Percentiles rank a stretch among this genome's conserved stretches.
Conservation (phyloP, 2,888 invertebrate species). For the Cheilosia impressa region DNA sequence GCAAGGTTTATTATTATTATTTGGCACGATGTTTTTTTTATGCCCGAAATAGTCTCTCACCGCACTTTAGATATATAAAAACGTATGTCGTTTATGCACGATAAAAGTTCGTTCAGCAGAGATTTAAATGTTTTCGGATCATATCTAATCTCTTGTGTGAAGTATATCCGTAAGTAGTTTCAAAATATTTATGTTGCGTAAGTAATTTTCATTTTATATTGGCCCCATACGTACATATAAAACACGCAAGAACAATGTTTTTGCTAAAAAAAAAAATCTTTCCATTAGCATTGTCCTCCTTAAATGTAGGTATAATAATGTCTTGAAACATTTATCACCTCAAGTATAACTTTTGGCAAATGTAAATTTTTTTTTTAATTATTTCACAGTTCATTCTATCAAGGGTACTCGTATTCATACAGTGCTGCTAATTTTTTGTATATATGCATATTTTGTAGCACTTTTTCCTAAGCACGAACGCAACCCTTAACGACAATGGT, state of each 20-base stretch:
- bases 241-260: no score
- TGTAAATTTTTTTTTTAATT: no score
- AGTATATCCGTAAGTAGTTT: conserved; percentile 34
- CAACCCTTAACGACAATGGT: not conserved
- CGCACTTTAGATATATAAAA: conserved; percentile 15
- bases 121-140: conserved; percentile 53
- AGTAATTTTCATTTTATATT: not conserved
- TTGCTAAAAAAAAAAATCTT: no score
- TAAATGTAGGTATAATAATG: no score
- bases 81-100: conserved; percentile 40
- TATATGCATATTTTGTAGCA: not conserved
- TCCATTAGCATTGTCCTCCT: no score
- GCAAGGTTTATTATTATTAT: conserved; percentile 36
- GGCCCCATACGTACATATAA: not conserved
- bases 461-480: not conserved
- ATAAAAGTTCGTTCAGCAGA: conserved; percentile 25
- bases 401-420: no score
- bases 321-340: no score
- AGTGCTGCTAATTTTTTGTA: not conserved
- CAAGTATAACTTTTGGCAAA: no score
- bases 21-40: conserved; percentile 16
- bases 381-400: no score
- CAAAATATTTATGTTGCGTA: conserved; percentile 34
- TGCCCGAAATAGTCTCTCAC: conserved; percentile 17
- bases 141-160: conserved; percentile 46